Conservation (phyloP, 2,888 invertebrate genomes). For the Mythimna vitellina region DNA sequence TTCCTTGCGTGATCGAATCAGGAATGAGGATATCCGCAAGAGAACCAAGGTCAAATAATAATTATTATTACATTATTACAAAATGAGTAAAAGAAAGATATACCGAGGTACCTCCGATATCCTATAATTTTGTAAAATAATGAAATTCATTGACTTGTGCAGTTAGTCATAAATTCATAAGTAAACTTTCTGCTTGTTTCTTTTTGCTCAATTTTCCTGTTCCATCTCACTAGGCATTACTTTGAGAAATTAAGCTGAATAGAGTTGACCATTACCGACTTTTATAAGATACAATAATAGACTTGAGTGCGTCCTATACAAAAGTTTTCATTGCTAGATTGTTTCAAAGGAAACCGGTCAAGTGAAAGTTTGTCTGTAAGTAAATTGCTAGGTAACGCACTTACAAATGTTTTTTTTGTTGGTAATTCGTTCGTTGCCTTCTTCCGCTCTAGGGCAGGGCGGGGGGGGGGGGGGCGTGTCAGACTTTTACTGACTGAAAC, state of each 20-base stretch:
- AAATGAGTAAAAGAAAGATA: no score
- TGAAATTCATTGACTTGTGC: not conserved
- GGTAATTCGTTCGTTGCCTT: no score
- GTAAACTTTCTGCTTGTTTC: constrained; percentile 6
- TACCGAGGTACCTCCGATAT: no score
- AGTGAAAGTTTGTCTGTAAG: not conserved
- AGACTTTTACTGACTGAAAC: no score
- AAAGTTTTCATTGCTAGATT: constrained; percentile 23
- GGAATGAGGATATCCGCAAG: no score
- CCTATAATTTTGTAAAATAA: not conserved
- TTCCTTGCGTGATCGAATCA: no score
- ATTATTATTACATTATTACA: no score
- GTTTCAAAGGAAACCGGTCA: constrained; percentile 15
- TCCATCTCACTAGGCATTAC: constrained; percentile 39
- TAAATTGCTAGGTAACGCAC: no score
- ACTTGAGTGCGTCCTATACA: constrained; percentile 22
- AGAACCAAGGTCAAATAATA: no score
- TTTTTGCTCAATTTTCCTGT: constrained; percentile 25
- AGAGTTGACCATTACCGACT: constrained; percentile 19
- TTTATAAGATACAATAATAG: constrained; percentile 16
- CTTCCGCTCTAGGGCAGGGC: no score
- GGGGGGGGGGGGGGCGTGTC: no score
- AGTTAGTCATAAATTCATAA: not conserved
- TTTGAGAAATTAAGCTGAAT: constrained; percentile 40
- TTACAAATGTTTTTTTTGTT: no score